Percentiles rank a stretch among this genome's conserved stretches.
These are phyloP conservation scores for Lasiurus borealis DNA, from an alignment of 2,113 vertebrate species.

Conservation along the genomic window DNA sequence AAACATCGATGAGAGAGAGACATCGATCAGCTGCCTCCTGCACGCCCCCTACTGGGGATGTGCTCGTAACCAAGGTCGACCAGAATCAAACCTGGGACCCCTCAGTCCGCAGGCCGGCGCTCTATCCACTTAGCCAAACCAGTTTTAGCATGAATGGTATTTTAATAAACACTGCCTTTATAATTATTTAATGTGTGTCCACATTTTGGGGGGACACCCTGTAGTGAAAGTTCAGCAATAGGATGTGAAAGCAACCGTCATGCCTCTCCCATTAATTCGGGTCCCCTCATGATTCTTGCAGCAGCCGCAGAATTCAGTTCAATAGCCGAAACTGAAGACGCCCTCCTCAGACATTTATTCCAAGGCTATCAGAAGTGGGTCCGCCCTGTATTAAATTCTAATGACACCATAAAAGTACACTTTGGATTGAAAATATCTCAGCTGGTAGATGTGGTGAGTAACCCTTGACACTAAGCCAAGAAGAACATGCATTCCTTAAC, in stretches of 20 bases:
- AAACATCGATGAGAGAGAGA: too few species aligned
- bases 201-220: too few species aligned
- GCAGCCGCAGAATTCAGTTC: slow-evolving; percentile 88
- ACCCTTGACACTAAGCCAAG: not conserved
- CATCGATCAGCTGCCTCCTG: too few species aligned
- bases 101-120: too few species aligned
- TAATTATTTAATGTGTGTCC: too few species aligned
- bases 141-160: too few species aligned
- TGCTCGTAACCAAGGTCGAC: too few species aligned
- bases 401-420: slow-evolving; percentile 94
- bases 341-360: slow-evolving; percentile 92
- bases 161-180: too few species aligned
- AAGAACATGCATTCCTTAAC: not conserved
- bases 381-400: slow-evolving; percentile 93
- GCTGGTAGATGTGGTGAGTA: slow-evolving; percentile 97
- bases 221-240: fast-evolving
- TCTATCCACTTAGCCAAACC: too few species aligned
- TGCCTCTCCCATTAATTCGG: not conserved
- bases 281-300: slow-evolving; percentile 74
- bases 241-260: fast-evolving
- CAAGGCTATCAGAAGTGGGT: slow-evolving; percentile 97
- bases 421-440: slow-evolving; percentile 98
- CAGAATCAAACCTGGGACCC: too few species aligned
- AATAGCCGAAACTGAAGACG: slow-evolving; percentile 91
- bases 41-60: too few species aligned